Evolutionary conservation across 2,113 vertebrate genomes (phyloP), one percentile per base, ranked within the genome.

Genomic region (Trochalopteron elliotii): DNA sequence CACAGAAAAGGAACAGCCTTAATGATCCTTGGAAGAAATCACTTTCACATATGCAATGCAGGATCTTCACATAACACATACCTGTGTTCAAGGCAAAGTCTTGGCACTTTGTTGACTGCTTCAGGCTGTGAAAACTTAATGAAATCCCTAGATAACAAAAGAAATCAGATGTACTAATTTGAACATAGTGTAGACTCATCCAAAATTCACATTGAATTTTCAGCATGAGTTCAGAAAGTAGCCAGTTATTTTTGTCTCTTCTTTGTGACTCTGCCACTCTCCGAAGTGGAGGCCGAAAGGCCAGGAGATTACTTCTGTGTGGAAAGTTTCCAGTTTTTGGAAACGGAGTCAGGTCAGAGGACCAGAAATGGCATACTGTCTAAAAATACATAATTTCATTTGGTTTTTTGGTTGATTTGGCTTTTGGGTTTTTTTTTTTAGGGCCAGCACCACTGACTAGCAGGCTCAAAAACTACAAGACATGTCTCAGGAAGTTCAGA

Each of bases 131-230:
- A 80, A 78, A 80, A 90, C 56, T 59, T 80, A 76, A 81, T 74
- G 42, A 93, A 89, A 81, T 93, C 74, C 65, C n/a, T n/a, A 67
- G 50, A 44, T 67, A 80, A 83, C 39, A 79, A 57, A 3, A 1
- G 9, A 64, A 50, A 23, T 22, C 56, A 35, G 31, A 68, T 64
- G 25, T 56, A 84, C 17, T 18, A 23, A 52, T 82, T 25, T 71
- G 56, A 19, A 27, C 0, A 0, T 33, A 53, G 28, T 7, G 5
- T 47, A 87, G 44, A 56, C 56, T 75, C 72, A 78, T 67, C 13
- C 30, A 90, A 89, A 91, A 91, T 56, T 91, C 6, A 13, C 44
- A 71, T 10, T 3, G 4, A 75, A 52, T 17, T 79, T 89, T 15
- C 39, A 74, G 37, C 11, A 35, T 23, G n/a, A 17, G 50, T 74